Percentiles rank a stretch among this genome's conserved stretches.
These are phyloP conservation scores for Pionites leucogaster DNA, from an alignment of 2,113 vertebrate genomes.

Conservation along the genomic window DNA sequence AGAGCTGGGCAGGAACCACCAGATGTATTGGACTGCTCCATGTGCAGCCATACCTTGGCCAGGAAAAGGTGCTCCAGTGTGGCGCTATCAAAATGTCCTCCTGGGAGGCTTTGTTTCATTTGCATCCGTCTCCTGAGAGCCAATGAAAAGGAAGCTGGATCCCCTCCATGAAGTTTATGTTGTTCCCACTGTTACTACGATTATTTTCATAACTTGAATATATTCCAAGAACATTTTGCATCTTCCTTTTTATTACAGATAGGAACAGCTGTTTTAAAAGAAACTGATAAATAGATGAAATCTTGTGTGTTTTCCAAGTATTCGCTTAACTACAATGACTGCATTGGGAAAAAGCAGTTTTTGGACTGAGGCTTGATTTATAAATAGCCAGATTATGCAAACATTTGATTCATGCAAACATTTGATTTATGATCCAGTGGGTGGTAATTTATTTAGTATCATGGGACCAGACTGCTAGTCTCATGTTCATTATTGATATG, in stretches of 20 bases:
- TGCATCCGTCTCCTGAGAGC: neutral
- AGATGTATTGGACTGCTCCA: neutral
- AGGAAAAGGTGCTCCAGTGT: neutral
- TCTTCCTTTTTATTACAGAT: conserved; percentile 43
- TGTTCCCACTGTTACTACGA: conserved; percentile 32
- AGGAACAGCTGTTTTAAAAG: conserved; percentile 61
- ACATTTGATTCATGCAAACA: conserved; percentile 59
- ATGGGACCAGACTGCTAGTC: conserved; percentile 10
- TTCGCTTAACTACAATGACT: conserved; percentile 35
- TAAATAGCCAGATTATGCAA: conserved; percentile 56
- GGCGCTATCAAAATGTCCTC: neutral
- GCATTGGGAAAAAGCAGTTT: conserved; percentile 41
- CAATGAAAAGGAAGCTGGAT: neutral
- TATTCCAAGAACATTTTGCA: conserved; percentile 58
- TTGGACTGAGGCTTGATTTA: conserved; percentile 25
- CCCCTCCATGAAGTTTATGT: neutral
- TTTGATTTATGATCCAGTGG: conserved; percentile 51
- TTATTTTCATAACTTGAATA: conserved; percentile 46
- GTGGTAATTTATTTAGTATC: conserved; percentile 43
- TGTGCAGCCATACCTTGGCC: neutral
- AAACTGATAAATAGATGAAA: conserved; percentile 53
- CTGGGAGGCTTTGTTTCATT: neutral
- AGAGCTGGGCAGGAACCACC: neutral
- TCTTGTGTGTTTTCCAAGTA: conserved; percentile 53
- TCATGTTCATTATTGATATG: neutral